These are phyloP conservation scores for Luidia sarsii DNA, from an alignment of 53 echinoderm and acorn worm species.

Conservation along the genomic window DNA sequence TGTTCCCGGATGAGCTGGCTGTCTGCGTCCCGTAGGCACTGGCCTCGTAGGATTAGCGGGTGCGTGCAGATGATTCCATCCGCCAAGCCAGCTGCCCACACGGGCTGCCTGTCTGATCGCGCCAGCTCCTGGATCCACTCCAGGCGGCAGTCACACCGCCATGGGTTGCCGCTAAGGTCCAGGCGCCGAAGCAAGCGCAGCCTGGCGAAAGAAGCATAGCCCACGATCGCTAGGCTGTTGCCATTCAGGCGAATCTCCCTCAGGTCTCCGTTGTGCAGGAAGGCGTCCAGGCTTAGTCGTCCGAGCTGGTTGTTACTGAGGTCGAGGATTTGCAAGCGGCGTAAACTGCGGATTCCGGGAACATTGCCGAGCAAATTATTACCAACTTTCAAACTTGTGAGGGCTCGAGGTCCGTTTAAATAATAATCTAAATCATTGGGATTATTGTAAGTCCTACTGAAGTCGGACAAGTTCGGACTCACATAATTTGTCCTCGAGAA, in stretches of 20 bases:
- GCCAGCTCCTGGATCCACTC: slow-evolving; percentile 18
- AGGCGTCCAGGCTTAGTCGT: background rate
- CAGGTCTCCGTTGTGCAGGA: background rate
- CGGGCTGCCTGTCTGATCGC: background rate
- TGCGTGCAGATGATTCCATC: background rate
- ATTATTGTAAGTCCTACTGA: too few relatives aligned
- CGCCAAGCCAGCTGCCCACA: background rate
- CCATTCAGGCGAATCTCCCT: slow-evolving; percentile 8
- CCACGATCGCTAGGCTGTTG: slow-evolving; percentile 1
- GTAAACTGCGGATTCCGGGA: slow-evolving; percentile 3
- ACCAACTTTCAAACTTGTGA: background rate
- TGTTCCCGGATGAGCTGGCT: background rate
- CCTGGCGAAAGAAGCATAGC: background rate
- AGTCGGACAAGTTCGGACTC: too few relatives aligned
- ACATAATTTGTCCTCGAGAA: too few relatives aligned
- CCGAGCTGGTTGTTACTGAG: slow-evolving; percentile 7
- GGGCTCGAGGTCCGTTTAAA: background rate
- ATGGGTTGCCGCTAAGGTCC: background rate
- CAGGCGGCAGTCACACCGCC: slow-evolving; percentile 22
- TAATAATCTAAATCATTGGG: too few relatives aligned
- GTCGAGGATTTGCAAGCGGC: background rate
- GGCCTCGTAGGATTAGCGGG: background rate
- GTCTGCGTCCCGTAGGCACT: background rate
- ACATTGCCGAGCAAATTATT: background rate
- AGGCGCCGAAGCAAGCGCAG: background rate